Conservation (phyloP, 2,888 invertebrate species). For the Cremastinae sp. region DNA sequence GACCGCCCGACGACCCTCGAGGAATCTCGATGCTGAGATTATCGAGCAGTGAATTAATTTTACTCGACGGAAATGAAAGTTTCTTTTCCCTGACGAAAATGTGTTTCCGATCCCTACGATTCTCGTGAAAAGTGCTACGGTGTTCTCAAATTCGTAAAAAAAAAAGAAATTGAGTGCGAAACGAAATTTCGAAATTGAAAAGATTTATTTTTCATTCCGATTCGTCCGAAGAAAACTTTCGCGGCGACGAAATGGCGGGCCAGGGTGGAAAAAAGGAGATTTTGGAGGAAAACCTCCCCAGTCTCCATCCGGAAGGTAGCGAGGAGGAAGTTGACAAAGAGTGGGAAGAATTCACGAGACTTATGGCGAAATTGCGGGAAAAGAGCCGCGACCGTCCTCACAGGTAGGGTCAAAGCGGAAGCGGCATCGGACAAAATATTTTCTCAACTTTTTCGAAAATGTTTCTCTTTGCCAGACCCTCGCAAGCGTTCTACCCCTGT, state of each 20-base stretch:
- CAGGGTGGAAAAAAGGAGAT: slow-evolving; percentile 73
- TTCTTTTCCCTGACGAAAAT: too few species aligned
- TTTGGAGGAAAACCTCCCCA: slow-evolving; percentile 72
- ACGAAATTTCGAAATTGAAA: too few species aligned
- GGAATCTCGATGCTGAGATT: too few species aligned
- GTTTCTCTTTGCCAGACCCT: slow-evolving; percentile 71
- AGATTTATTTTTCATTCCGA: too few species aligned
- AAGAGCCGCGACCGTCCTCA: slow-evolving; percentile 75
- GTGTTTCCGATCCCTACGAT: too few species aligned
- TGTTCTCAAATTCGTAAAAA: too few species aligned
- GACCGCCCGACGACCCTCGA: too few species aligned
- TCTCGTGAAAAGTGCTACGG: too few species aligned
- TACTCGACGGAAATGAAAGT: too few species aligned
- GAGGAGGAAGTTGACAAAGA: slow-evolving; percentile 83
- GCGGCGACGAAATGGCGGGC: slow-evolving; percentile 73
- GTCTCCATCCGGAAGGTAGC: slow-evolving; percentile 80
- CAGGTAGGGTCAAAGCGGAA: slow-evolving; percentile 69
- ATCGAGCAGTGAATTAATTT: too few species aligned
- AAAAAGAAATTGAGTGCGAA: too few species aligned
- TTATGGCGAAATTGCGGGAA: slow-evolving; percentile 81
- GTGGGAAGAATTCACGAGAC: slow-evolving; percentile 84
- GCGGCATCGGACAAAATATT: not conserved
- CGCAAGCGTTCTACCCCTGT: slow-evolving; percentile 83
- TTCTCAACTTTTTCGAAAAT: slow-evolving; percentile 8
- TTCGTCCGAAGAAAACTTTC: too few species aligned